These are phyloP conservation scores for Anthoptus insignis DNA, from an alignment of 2,888 invertebrate genomes.

Conservation along the genomic window DNA sequence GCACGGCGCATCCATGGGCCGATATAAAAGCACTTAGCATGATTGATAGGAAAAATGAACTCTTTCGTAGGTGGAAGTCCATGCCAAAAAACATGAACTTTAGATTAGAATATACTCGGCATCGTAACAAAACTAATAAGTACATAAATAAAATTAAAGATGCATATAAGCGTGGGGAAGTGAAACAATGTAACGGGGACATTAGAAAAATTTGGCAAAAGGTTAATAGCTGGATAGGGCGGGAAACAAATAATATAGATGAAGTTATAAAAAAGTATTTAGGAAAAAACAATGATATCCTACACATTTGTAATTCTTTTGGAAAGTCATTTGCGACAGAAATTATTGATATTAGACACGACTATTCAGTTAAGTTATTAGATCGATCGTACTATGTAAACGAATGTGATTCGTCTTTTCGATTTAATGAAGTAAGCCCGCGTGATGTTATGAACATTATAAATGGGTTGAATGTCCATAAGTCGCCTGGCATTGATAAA, in stretches of 20 bases:
- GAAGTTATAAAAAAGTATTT: not conserved
- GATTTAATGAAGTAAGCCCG: not conserved
- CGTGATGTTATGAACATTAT: not conserved
- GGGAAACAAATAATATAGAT: conserved; percentile 2
- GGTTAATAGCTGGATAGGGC: conserved; percentile 7
- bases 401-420: not conserved
- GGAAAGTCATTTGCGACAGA: conserved; percentile 3
- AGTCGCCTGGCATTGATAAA: conserved; percentile 25
- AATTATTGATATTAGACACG: not conserved
- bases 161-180: not conserved
- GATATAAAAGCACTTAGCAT: not conserved
- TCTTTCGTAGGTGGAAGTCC: conserved; percentile 14
- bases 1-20: not conserved
- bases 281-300: not conserved
- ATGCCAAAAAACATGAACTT: conserved; percentile 10
- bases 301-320: not conserved
- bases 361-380: not conserved
- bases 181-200: conserved; percentile 9
- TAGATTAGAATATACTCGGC: conserved; percentile 10
- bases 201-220: conserved; percentile 2
- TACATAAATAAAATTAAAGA: conserved; percentile 12
- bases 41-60: conserved; percentile 14
- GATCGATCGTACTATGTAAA: conserved; percentile 1
- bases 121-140: conserved; percentile 17
- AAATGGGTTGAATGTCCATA: conserved; percentile 1